Conservation (phyloP, 2,888 invertebrate species). For the Onthophagus sagittarius region DNA sequence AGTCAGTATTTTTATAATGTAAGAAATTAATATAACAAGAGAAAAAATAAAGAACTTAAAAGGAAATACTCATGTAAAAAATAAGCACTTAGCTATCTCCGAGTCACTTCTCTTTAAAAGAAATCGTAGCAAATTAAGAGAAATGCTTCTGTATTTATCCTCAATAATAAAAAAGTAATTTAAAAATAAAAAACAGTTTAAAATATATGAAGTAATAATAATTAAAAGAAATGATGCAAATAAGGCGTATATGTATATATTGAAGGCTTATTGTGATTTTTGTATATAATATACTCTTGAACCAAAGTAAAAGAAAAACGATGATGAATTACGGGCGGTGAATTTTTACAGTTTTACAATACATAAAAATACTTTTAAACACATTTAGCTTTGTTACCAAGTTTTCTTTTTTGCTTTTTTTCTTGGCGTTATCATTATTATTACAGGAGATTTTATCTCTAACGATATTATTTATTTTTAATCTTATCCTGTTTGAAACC, state of each 20-base stretch:
- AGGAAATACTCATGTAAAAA: neutral
- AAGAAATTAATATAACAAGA: neutral
- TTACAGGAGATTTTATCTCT: neutral
- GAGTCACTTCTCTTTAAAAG: neutral
- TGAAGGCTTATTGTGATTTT: constrained; percentile 39
- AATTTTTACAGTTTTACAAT: constrained; percentile 10
- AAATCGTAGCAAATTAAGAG: neutral
- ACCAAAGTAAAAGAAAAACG: constrained; percentile 37
- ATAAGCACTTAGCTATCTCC: neutral
- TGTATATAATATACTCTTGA: constrained; percentile 39
- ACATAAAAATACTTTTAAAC: neutral
- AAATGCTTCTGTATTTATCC: neutral
- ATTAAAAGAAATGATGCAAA: neutral
- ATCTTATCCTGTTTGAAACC: neutral
- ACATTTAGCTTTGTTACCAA: neutral
- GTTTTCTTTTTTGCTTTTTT: neutral
- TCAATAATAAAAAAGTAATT: neutral
- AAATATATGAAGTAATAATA: neutral
- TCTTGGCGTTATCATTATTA: neutral
- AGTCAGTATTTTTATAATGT: neutral
- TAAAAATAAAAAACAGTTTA: neutral
- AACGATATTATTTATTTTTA: neutral
- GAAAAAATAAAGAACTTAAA: neutral
- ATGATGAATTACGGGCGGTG: constrained; percentile 28
- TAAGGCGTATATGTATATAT: constrained; percentile 41